These are phyloP conservation scores for Tadarida brasiliensis DNA, from an alignment of 2,797 vertebrate species.

Conservation along the genomic window DNA sequence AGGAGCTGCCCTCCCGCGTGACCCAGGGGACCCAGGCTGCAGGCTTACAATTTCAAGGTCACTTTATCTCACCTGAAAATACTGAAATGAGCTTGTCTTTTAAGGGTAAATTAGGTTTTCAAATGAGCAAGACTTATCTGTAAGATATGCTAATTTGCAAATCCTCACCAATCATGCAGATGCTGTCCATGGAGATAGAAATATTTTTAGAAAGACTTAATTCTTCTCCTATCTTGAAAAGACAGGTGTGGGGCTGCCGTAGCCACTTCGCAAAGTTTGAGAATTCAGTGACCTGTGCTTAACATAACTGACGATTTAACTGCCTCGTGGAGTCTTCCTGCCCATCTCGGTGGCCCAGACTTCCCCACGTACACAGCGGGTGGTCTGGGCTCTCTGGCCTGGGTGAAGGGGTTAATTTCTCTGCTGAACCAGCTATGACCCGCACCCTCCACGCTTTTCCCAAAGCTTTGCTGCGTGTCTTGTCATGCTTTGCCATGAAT, in stretches of 20 bases:
- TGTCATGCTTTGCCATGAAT: neutral
- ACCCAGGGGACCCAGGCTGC: neutral
- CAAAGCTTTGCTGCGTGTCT: neutral
- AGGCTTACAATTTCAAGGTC: neutral
- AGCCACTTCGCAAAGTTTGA: neutral
- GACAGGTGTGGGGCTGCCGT: neutral
- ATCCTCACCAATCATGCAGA: neutral
- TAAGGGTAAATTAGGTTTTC: constrained; percentile 36
- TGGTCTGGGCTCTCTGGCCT: neutral
- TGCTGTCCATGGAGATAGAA: constrained; percentile 52
- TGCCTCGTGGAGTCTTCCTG: neutral
- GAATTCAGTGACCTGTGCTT: neutral
- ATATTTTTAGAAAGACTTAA: constrained; percentile 37
- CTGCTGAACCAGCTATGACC: neutral
- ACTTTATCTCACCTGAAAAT: neutral
- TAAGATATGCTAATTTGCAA: constrained; percentile 61
- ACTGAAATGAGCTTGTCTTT: neutral
- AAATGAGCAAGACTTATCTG: constrained; percentile 53
- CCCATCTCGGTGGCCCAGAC: neutral
- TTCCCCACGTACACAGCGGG: neutral
- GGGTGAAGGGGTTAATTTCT: neutral
- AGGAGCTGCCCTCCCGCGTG: neutral
- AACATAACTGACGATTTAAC: neutral
- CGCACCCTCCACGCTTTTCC: neutral
- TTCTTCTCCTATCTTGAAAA: constrained; percentile 53